Conservation (phyloP, 2,888 invertebrate species). For the Drosophila recens region DNA sequence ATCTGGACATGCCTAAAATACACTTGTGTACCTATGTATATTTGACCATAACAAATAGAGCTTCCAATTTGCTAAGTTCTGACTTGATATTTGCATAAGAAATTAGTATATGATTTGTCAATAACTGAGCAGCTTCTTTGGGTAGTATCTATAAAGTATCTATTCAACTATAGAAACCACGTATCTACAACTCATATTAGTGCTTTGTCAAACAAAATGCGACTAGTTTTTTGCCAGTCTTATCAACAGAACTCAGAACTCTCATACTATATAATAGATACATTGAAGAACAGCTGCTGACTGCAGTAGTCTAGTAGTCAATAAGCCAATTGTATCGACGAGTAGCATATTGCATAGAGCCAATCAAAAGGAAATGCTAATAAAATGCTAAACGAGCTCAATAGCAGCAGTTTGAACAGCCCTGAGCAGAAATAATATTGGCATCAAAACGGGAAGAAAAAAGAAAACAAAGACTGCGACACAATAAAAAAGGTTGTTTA, state of each 20-base stretch:
- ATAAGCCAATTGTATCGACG: conserved; percentile 44
- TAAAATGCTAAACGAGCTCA: conserved; percentile 66
- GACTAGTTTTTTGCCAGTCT: conserved; percentile 31
- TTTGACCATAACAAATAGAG: conserved; percentile 50
- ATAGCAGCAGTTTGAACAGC: conserved; percentile 41
- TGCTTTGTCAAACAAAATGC: too few species aligned
- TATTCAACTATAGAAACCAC: not conserved
- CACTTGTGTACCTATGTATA: conserved; percentile 18
- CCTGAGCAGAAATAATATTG: conserved; percentile 27
- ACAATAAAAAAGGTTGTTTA: conserved; percentile 11
- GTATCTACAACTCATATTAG: conserved; percentile 8
- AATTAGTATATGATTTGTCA: conserved; percentile 40
- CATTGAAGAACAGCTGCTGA: conserved; percentile 1
- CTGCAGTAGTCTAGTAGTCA: not conserved
- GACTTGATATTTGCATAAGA: conserved; percentile 32
- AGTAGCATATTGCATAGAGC: conserved; percentile 19
- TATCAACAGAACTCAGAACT: conserved; percentile 23
- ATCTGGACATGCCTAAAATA: conserved; percentile 26
- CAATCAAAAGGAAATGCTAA: conserved; percentile 65
- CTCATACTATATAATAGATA: not conserved
- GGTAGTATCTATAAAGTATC: conserved; percentile 1
- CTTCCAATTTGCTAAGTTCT: conserved; percentile 26
- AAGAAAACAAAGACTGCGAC: not conserved
- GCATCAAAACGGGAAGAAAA: not conserved
- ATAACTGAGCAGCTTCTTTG: not conserved